Evolutionary conservation across 2,888 invertebrate species (phyloP).

Genomic region (Eristalis pertinax): DNA sequence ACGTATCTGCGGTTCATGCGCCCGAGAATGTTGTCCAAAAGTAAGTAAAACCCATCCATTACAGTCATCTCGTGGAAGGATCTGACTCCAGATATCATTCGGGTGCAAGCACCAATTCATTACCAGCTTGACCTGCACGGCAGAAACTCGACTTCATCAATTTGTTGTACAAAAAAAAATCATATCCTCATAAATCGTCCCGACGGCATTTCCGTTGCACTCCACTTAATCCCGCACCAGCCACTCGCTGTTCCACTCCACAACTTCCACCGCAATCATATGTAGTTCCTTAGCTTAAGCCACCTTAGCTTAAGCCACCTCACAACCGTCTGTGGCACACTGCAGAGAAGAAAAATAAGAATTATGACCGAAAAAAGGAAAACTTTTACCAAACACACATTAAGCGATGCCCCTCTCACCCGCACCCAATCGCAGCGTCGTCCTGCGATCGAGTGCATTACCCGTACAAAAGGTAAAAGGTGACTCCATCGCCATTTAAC

Average conservation of each 20-base stretch:
- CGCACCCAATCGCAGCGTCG: not conserved
- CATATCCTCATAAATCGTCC: constrained; percentile 31
- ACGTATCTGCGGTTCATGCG: not conserved
- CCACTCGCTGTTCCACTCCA: constrained; percentile 26
- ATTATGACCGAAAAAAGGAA: constrained; percentile 63
- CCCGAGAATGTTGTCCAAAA: not conserved
- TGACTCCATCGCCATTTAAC: constrained; percentile 66
- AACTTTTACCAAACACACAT: constrained; percentile 53
- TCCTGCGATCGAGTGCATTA: constrained; percentile 57
- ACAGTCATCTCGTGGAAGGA: not conserved
- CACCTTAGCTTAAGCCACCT: too few species aligned
- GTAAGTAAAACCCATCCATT: not conserved
- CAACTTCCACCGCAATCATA: constrained; percentile 24
- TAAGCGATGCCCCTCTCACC: not conserved
- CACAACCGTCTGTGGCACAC: not conserved
- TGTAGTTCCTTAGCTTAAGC: not conserved
- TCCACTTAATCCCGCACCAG: constrained; percentile 38
- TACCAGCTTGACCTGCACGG: constrained; percentile 11
- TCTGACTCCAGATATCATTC: not conserved
- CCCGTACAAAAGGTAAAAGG: constrained; percentile 64
- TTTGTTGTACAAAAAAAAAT: not conserved
- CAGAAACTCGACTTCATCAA: not conserved
- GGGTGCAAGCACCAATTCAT: constrained; percentile 1
- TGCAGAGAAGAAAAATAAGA: constrained; percentile 53
- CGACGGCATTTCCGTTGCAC: constrained; percentile 23